Evolutionary conservation across 2,113 vertebrate species (phyloP).

Genomic region (Rhodinocichla rosea): DNA sequence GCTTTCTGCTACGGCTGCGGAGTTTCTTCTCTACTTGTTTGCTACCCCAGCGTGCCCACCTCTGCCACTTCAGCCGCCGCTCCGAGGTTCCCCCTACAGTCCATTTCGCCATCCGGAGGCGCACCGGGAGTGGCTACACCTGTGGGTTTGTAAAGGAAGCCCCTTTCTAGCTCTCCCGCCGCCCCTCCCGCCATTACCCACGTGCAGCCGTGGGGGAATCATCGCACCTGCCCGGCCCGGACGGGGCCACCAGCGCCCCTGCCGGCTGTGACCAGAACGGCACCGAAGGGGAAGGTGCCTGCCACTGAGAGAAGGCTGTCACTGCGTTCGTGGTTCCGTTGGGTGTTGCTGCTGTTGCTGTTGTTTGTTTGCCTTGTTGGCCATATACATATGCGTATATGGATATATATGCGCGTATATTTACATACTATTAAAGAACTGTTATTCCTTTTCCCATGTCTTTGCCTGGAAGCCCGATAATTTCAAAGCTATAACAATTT

Average conservation of each 20-base stretch:
- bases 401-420: too few relatives aligned
- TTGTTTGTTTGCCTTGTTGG: neutral
- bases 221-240: too few relatives aligned
- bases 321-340: neutral
- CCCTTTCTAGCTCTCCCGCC: neutral
- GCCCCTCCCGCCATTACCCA: neutral
- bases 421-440: neutral
- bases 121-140: neutral
- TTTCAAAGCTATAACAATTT: neutral
- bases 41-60: neutral
- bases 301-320: rapidly evolving
- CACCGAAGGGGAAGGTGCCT: rapidly evolving
- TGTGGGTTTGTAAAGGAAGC: neutral
- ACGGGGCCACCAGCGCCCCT: neutral
- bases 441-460: neutral
- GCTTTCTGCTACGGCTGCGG: neutral
- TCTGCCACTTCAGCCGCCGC: neutral
- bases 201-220: too few relatives aligned
- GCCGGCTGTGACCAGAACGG: rapidly evolving
- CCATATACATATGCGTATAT: too few relatives aligned
- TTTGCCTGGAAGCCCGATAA: neutral
- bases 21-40: neutral
- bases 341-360: neutral
- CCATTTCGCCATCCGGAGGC: neutral
- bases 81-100: neutral